These are phyloP conservation scores for Siniperca undulata DNA, from an alignment of 2,797 vertebrate species.

Conservation along the genomic window DNA sequence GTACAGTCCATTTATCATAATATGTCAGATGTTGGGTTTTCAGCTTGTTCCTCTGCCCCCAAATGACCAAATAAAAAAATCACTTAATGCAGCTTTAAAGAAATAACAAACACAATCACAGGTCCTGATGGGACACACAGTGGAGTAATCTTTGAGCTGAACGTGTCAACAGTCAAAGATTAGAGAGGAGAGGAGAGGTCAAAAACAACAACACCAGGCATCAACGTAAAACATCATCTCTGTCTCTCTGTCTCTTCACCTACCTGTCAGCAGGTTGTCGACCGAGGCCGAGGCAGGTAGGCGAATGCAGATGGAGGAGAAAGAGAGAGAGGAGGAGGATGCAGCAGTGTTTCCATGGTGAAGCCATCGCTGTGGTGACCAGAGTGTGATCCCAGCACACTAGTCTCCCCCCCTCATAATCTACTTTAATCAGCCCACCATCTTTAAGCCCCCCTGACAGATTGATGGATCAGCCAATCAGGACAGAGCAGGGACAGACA, in stretches of 20 bases:
- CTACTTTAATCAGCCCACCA: constrained; percentile 75
- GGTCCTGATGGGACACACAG: not conserved
- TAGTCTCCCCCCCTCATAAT: constrained; percentile 59
- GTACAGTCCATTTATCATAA: no score
- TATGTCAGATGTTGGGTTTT: not conserved
- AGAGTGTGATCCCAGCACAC: constrained; percentile 59
- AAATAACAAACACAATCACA: not conserved
- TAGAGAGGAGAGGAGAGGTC: constrained; percentile 29
- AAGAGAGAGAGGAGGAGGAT: constrained; percentile 52
- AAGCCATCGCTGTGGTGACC: constrained; percentile 67
- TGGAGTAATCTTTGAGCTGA: constrained; percentile 36
- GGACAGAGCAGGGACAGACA: not conserved
- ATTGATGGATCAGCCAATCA: constrained; percentile 59
- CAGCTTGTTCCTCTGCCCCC: not conserved
- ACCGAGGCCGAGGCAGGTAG: constrained; percentile 31
- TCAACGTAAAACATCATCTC: not conserved
- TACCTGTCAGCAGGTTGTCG: constrained; percentile 55
- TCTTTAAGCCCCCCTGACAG: constrained; percentile 55
- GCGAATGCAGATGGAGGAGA: constrained; percentile 47
- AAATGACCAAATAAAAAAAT: not conserved
- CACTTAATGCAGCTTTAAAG: not conserved
- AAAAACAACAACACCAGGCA: not conserved
- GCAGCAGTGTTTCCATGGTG: constrained; percentile 58
- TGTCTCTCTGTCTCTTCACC: not conserved
- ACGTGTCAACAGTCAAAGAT: constrained; percentile 56